Conservation (phyloP, 1,140 invertebrate genomes). For the Colletes latitarsis region DNA sequence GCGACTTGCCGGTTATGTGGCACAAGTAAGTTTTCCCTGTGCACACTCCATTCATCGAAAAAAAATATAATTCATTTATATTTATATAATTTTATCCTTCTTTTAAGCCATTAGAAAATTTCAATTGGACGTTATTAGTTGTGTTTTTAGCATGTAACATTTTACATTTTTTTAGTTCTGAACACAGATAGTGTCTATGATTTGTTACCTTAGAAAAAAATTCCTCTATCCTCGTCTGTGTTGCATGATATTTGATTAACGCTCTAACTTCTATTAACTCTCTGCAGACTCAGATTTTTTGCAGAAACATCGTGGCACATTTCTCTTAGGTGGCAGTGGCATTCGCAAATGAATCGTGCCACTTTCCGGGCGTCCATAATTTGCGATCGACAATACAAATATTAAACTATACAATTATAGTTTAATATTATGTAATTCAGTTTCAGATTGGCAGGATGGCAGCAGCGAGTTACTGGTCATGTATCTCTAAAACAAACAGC, state of each 20-base stretch:
- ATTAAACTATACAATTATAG: conserved; percentile 11
- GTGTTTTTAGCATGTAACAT: conserved; percentile 31
- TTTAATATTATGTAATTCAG: conserved; percentile 41
- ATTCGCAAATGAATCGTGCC: conserved; percentile 17
- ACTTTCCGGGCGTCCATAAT: conserved; percentile 20
- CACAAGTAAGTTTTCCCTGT: conserved; percentile 54
- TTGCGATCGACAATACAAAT: neutral
- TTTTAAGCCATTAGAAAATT: conserved; percentile 14
- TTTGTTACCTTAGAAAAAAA: conserved; percentile 33
- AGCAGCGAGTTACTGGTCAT: conserved; percentile 72
- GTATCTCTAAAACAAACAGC: conserved; percentile 76
- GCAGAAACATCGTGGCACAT: conserved; percentile 51
- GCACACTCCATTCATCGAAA: conserved; percentile 51
- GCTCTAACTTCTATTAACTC: conserved; percentile 76
- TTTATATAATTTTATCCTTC: conserved; percentile 26
- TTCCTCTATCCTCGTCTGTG: conserved; percentile 58
- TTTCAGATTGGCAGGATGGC: conserved; percentile 73
- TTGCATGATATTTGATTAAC: conserved; percentile 74
- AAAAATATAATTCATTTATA: conserved; percentile 25
- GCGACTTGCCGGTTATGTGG: conserved; percentile 47
- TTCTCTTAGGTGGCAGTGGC: conserved; percentile 40
- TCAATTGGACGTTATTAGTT: conserved; percentile 7
- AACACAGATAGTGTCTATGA: conserved; percentile 24
- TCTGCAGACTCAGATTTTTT: conserved; percentile 57
- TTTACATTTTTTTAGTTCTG: neutral